Evolutionary conservation across 2,888 invertebrate species (phyloP), one percentile per base, ranked within the genome.

Genomic region (Urechis unicinctus): DNA sequence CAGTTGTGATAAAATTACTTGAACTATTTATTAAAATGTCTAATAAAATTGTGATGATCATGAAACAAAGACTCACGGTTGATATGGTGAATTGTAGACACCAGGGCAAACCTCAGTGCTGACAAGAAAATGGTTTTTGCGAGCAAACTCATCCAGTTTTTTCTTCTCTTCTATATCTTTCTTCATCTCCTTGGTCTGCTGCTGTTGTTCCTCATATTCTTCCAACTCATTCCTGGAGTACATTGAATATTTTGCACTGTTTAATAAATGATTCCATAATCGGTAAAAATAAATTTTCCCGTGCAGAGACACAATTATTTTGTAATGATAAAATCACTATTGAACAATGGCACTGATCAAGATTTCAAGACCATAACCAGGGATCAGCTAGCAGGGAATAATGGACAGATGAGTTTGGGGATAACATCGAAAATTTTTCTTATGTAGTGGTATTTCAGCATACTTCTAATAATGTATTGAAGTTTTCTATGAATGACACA

Each of bases 51-150:
- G 13, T 21, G 22, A 45, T 45, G 22, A 17, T 45, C 6, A 36
- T 45, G 45, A 6, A 6, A 9, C 6, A 9, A 45, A 5, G 25
- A 21, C 50, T 50, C 24, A 50, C 52, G 52, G 52, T 42, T 36
- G 58, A 63, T 67, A 77, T 21, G 77, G 76, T 25, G 74, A 74
- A 62, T 76, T 77, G 63, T 68, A 77, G 45, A 77, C 66, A 4
- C 76, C 75, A n/a, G 77, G 75, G 25, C 70, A 66, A 30, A 71
- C 73, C 24, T 68, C 61, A n/a, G 76, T 77, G 57, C 75, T 74
- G 55, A 75, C 61, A 17, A 77, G 68, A 53, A 73, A 67, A 60
- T 77, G 77, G 50, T 71, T 66, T 56, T 70, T 72, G 49, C 69
- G 59, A 5, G 75, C 73, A 50, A 66, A 64, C 25, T 65, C 59